Base-by-base conservation (phyloP, 2,888 invertebrate genomes). In the Pollenia griseotomentosa region DNA sequence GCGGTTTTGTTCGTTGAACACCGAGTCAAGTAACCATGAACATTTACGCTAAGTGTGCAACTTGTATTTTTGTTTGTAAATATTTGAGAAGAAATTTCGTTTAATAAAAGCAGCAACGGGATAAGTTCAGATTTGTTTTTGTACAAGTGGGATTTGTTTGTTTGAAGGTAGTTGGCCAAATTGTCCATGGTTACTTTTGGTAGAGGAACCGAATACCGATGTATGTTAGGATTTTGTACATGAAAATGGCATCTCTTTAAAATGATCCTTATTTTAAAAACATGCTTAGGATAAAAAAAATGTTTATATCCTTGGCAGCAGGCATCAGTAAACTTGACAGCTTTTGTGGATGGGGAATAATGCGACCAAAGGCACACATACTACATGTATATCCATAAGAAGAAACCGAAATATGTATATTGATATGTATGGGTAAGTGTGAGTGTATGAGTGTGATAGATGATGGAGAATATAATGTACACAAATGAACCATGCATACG, bases 311-410 rank as follows among this genome's bases (percentile, higher is more conserved):
- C 90, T 90, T 90, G 90, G 88, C 89, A 89, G 89, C 85, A 86
- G 89, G 90, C 90, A 90, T 90, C 91, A 89, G 91, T 90, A 90
- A 92, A 89, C 90, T 89, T 92, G 91, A 91, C 91, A 91, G 91
- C 89, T 91, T 89, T 90, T 88, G 88, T 88, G 89, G 78, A 88
- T 80, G 89, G 83, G 86, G 85, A 88, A 84, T 83, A 87, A 83
- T 77, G 61, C 70, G 61, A 53, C 61, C 70, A 57, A 44, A 44
- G 44, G 55, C 53, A 75, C 6, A 61, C 48, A 68, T n/a, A 73
- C 44, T 11, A 9, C 63, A 63, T 12, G 2, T n/a, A 63, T n/a
- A 63, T n/a, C 7, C 33, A 63, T 14, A 65, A 7, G 53, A 9
- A 53, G 23, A 23, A 75, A 40, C 42, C 42, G 6, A 71, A 63